Percentiles rank a stretch among this genome's conserved stretches.
These are phyloP conservation scores for Gerris lacustris DNA, from an alignment of 2,888 invertebrate species.

Conservation along the genomic window DNA sequence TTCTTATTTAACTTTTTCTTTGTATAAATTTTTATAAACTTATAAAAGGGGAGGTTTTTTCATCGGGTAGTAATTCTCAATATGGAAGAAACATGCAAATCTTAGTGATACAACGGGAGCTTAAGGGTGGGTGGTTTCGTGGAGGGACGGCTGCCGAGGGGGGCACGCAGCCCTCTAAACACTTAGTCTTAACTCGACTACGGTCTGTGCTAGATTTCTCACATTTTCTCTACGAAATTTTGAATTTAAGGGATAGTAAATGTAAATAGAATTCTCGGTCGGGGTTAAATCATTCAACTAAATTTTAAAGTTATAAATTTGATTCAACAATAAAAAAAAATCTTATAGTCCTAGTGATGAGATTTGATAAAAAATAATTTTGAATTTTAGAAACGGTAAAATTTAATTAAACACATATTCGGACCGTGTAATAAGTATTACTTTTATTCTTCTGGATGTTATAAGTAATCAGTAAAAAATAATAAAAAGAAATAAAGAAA, in stretches of 20 bases:
- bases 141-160: slow-evolving; percentile 37
- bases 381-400: no score
- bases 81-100: slow-evolving; percentile 27
- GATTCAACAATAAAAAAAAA: no score
- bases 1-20: neutral
- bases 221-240: neutral
- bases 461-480: no score
- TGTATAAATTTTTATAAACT: neutral
- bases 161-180: slow-evolving; percentile 17
- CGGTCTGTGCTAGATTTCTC: neutral
- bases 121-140: slow-evolving; percentile 17
- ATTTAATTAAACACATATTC: no score
- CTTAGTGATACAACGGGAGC: slow-evolving; percentile 4
- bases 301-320: no score
- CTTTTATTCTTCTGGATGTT: no score
- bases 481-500: no score
- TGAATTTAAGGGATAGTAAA: neutral
- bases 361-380: no score
- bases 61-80: slow-evolving; percentile 16
- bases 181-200: neutral
- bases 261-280: neutral
- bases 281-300: no score
- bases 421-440: no score
- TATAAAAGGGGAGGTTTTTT: neutral
- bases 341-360: no score